Conservation (phyloP, 2,888 invertebrate genomes). For the Netelia fuscicornis region DNA sequence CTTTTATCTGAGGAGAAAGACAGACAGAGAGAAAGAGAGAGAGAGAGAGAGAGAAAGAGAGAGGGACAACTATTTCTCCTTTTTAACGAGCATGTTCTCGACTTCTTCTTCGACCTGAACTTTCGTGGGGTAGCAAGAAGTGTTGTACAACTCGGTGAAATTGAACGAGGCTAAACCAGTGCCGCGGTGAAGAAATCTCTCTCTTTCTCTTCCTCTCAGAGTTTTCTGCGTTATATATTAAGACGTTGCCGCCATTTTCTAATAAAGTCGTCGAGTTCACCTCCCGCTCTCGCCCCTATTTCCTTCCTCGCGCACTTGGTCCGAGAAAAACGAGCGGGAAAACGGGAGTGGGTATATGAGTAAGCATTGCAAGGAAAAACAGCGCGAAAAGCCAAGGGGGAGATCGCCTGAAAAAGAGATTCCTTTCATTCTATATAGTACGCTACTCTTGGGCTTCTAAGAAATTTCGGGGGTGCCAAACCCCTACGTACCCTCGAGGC, state of each 20-base stretch:
- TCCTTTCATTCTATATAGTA: constrained; percentile 67
- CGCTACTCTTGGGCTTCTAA: constrained; percentile 68
- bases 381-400: constrained; percentile 71
- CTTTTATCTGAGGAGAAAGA: constrained; percentile 15
- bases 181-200: constrained; percentile 43
- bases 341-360: constrained; percentile 50
- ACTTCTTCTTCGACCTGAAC: constrained; percentile 33
- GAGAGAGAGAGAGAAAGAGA: constrained; percentile 4
- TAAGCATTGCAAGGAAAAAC: constrained; percentile 61
- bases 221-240: constrained; percentile 75
- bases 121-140: constrained; percentile 4
- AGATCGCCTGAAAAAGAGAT: constrained; percentile 81
- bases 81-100: constrained; percentile 54
- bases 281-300: constrained; percentile 48
- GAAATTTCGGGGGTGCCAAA: constrained; percentile 73
- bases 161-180: constrained; percentile 62
- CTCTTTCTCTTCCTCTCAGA: background rate
- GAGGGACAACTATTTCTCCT: constrained; percentile 62
- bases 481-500: constrained; percentile 16
- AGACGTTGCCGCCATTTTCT: constrained; percentile 82
- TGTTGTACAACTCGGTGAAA: constrained; percentile 53
- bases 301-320: constrained; percentile 49
- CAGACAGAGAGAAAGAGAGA: constrained; percentile 9
- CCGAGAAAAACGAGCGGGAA: constrained; percentile 13
- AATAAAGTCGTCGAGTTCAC: constrained; percentile 79